phyloP scores from a whole-genome alignment of 2,797 vertebrate species.

The Oceanodroma leucorhoa region DNA sequence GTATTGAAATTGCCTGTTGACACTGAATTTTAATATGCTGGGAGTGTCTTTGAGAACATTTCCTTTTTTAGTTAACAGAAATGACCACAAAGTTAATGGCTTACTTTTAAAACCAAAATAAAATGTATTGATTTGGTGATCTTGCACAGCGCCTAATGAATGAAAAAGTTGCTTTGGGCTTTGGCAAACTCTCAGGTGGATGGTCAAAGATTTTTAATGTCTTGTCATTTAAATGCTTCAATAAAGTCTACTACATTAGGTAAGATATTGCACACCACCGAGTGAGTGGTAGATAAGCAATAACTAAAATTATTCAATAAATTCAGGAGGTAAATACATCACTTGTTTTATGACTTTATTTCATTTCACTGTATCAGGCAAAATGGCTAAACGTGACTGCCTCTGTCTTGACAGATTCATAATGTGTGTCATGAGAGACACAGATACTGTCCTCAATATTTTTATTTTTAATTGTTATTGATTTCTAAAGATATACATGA shows the following conservation, averaged over 20 bases:
- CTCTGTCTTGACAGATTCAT: background rate
- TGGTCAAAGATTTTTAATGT: background rate
- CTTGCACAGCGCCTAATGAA: background rate
- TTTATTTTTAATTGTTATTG: constrained; percentile 38
- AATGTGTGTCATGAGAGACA: background rate
- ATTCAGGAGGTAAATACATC: background rate
- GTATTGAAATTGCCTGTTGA: background rate
- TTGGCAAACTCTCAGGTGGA: background rate
- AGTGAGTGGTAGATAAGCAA: background rate
- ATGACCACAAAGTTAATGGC: background rate
- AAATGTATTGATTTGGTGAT: background rate
- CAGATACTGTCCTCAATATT: background rate
- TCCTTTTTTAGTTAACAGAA: background rate
- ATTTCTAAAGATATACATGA: background rate
- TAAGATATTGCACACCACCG: background rate
- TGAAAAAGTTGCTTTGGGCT: background rate
- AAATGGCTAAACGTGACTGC: background rate
- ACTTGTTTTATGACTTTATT: constrained; percentile 1
- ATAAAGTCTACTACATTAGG: background rate
- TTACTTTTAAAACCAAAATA: background rate
- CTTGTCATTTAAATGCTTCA: background rate
- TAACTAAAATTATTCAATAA: constrained; percentile 19
- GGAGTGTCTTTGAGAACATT: background rate
- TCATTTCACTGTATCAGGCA: background rate
- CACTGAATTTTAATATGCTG: background rate